Base-by-base conservation (phyloP, 2,797 vertebrate genomes). In the Phoxinus dragarum region DNA sequence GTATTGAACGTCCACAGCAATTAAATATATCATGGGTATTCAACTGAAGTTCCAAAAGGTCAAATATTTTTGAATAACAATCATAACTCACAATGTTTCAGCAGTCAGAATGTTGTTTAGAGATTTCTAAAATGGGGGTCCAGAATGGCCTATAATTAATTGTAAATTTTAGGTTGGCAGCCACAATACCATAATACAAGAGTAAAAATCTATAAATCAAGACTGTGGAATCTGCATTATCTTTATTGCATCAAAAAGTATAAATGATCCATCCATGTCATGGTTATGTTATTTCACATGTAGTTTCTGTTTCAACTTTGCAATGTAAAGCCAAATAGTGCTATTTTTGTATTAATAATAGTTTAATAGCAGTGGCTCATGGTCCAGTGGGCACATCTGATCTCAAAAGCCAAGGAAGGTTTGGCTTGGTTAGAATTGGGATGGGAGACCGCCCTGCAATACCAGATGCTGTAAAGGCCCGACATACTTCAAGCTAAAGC, bases 71-170 rank as follows among this genome's bases (percentile, higher is more conserved):
- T 12, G 4, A 54, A 76, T 49, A 83, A 27, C 54, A 47, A 86
- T 76, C n/a, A 54, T 75, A 17, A 67, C 38, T 80, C 31, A 74
- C 16, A 80, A 17, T 78, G 68, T 64, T 76, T 59, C 12, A 77
- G 34, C 21, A 59, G 21, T 12, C 34, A n/a, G 21, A 12, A 77
- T 27, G 23, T 36, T 54, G 7, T 19, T 34, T 36, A 3, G 17
- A 34, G 27, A 49, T 52, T 49, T 52, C 1, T 49, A 19, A 74
- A 52, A 52, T 49, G 47, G 52, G 9, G 8, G 17, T 52, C 44
- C 27, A 74, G 31, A 52, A 31, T 21, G 31, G 17, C 27, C 44
- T 21, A 5, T 49, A 27, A 49, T 49, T 31, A 27, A 21, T 21
- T 74, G 47, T 34, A 21, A 0, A 34, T 23, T 75, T 6, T 21